A percentile compares a stretch with the other conserved stretches of the same genome.
Evolutionary conservation across 2,113 vertebrate genomes (phyloP).

Genomic region (Neogale vison): DNA sequence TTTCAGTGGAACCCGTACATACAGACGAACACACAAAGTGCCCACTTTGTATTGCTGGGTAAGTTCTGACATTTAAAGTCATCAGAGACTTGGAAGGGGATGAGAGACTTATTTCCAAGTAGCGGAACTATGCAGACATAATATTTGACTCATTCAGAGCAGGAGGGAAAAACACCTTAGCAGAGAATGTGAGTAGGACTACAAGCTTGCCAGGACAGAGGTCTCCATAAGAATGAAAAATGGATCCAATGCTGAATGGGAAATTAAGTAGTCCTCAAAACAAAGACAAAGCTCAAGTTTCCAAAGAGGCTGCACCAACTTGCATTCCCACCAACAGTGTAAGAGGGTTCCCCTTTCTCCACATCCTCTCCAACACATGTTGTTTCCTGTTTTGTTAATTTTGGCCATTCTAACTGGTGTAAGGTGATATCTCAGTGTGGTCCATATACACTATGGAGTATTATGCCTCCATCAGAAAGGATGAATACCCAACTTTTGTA

Average conservation of each 20-base stretch:
- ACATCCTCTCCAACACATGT: too few relatives aligned
- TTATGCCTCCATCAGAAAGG: too few relatives aligned
- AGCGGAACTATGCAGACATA: background rate
- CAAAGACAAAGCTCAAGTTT: background rate
- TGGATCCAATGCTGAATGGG: background rate
- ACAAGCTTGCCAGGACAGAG: background rate
- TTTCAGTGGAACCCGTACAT: background rate
- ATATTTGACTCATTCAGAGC: background rate
- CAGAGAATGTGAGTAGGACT: background rate
- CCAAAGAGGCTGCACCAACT: too few relatives aligned
- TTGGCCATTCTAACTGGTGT: too few relatives aligned
- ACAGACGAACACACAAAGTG: background rate
- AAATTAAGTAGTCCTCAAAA: background rate
- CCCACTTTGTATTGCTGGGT: background rate
- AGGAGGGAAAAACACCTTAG: background rate
- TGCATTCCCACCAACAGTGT: too few relatives aligned
- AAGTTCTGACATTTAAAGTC: constrained; percentile 4
- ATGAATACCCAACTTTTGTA: too few relatives aligned
- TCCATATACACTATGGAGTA: too few relatives aligned
- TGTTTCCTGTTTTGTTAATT: too few relatives aligned
- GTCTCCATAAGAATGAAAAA: background rate
- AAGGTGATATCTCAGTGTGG: too few relatives aligned
- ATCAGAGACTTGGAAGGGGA: background rate
- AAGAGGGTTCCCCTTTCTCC: too few relatives aligned
- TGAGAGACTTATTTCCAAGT: background rate